These are phyloP conservation scores for Hylyphantes graminicola DNA, from an alignment of 1,140 invertebrate genomes.

Conservation along the genomic window DNA sequence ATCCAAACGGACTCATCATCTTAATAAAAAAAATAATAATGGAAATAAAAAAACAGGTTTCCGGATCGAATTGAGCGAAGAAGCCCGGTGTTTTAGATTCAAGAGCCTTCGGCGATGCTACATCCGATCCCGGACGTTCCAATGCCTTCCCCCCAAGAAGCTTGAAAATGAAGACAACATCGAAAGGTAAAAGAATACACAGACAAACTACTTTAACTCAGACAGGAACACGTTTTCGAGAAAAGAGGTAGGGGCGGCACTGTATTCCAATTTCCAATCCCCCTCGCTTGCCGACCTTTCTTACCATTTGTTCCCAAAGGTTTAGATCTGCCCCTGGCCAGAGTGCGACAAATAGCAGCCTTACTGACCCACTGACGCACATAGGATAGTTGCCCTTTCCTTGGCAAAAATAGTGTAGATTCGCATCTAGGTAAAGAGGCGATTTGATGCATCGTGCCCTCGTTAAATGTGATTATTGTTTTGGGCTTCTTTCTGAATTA, in stretches of 20 bases:
- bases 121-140: too few relatives aligned
- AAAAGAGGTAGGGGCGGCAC: constrained; percentile 3
- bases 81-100: too few relatives aligned
- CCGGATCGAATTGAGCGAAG: too few relatives aligned
- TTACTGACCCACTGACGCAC: constrained; percentile 59
- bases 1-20: too few relatives aligned
- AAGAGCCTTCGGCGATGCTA: too few relatives aligned
- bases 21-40: too few relatives aligned
- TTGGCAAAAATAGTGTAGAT: constrained; percentile 39
- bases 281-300: neutral
- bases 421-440: constrained; percentile 51
- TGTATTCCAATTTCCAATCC: neutral
- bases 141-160: too few relatives aligned
- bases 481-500: constrained; percentile 3
- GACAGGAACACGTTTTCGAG: too few relatives aligned
- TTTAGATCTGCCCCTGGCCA: constrained; percentile 30
- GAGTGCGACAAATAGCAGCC: constrained; percentile 40
- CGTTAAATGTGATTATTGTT: constrained; percentile 14
- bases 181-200: too few relatives aligned
- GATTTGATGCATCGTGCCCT: constrained; percentile 9
- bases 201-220: too few relatives aligned
- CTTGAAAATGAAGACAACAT: too few relatives aligned
- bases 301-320: constrained; percentile 18
- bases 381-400: constrained; percentile 36
- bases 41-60: too few relatives aligned